A percentile compares a stretch with the other conserved stretches of the same genome.
These are phyloP conservation scores for Hydrozoanthus gracilis DNA, from an alignment of 92 coral and sea anemone species.

Conservation along the genomic window DNA sequence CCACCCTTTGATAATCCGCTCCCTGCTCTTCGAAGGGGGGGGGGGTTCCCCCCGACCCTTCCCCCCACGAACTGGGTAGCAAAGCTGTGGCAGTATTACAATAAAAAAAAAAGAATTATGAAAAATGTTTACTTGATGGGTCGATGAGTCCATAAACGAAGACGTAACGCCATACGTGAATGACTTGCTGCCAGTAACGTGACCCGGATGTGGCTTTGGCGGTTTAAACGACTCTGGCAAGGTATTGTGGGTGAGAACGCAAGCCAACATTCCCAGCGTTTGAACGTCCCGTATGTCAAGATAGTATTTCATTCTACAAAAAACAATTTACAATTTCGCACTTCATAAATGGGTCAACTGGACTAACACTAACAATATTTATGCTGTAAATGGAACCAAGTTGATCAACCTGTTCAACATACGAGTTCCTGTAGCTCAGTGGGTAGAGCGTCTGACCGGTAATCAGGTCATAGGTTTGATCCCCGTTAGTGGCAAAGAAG, in stretches of 20 bases:
- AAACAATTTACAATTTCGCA: background rate
- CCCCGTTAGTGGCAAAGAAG: too few relatives aligned
- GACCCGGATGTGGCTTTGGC: constrained; percentile 47
- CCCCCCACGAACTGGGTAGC: background rate
- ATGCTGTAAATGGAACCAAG: too few relatives aligned
- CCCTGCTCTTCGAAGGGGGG: too few relatives aligned
- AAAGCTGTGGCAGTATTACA: background rate
- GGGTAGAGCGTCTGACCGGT: too few relatives aligned
- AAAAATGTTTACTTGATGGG: constrained; percentile 46
- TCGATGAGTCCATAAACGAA: constrained; percentile 49
- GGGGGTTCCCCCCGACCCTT: too few relatives aligned
- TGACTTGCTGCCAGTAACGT: constrained; percentile 70
- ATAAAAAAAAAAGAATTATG: background rate
- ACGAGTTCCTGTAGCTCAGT: too few relatives aligned
- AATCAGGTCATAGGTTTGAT: too few relatives aligned
- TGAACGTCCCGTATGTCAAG: constrained; percentile 86
- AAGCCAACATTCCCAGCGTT: constrained; percentile 90
- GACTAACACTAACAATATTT: too few relatives aligned
- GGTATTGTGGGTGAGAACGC: constrained; percentile 79
- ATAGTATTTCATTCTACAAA: constrained; percentile 83
- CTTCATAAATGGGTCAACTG: background rate
- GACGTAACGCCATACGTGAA: constrained; percentile 74
- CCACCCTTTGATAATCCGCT: too few relatives aligned
- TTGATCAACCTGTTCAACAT: too few relatives aligned
- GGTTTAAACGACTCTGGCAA: constrained; percentile 93